A percentile compares a stretch with the other conserved stretches of the same genome.
phyloP scores from a whole-genome alignment of 1,140 invertebrate species.

The Drosophila orosa region DNA sequence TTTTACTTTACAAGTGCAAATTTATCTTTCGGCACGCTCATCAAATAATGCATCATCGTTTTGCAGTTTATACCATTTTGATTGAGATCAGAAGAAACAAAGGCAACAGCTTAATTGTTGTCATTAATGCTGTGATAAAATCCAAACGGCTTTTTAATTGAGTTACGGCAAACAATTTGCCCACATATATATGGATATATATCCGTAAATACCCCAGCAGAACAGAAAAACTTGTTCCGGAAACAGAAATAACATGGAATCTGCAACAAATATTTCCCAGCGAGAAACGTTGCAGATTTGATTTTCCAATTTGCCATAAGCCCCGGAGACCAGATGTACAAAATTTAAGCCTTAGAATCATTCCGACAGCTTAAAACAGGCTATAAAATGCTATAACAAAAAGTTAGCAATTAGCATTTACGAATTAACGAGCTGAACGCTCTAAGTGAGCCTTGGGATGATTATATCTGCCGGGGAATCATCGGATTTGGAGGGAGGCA shows the following conservation, averaged over 20 bases:
- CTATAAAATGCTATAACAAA: constrained; percentile 28
- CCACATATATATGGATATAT: constrained; percentile 10
- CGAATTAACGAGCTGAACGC: constrained; percentile 52
- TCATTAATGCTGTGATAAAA: constrained; percentile 52
- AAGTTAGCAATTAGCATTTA: constrained; percentile 60
- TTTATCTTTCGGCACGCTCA: constrained; percentile 25
- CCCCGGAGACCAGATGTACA: neutral
- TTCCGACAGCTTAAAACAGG: constrained; percentile 31
- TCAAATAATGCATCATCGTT: constrained; percentile 24
- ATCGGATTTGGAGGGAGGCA: constrained; percentile 45
- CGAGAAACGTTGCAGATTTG: constrained; percentile 6
- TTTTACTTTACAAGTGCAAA: constrained; percentile 19
- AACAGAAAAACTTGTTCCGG: constrained; percentile 23
- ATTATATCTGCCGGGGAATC: constrained; percentile 56
- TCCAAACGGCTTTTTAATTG: constrained; percentile 57
- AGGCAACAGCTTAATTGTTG: constrained; percentile 17
- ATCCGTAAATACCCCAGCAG: constrained; percentile 1
- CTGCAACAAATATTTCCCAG: neutral
- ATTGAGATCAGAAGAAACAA: constrained; percentile 31
- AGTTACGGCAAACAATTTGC: constrained; percentile 35
- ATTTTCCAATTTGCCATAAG: constrained; percentile 4
- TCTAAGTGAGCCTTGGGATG: constrained; percentile 61
- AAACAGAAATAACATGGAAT: constrained; percentile 8
- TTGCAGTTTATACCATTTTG: constrained; percentile 10
- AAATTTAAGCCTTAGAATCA: neutral